Evolutionary conservation across 2,113 vertebrate genomes (phyloP).

Genomic region (Agapornis roseicollis): DNA sequence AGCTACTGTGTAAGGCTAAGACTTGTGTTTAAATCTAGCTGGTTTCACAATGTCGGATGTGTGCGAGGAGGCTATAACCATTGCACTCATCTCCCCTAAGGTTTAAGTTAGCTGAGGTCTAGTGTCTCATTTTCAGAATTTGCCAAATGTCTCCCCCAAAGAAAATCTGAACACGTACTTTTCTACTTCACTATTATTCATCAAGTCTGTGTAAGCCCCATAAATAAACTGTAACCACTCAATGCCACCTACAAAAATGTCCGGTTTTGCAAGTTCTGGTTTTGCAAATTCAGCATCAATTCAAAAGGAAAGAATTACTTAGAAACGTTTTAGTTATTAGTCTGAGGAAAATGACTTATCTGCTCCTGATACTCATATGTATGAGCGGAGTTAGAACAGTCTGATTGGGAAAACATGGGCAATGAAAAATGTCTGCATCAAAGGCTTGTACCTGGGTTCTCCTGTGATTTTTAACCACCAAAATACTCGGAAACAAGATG

Average conservation of each 20-base stretch:
- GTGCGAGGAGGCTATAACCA: not conserved
- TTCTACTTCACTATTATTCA: slow-evolving; percentile 58
- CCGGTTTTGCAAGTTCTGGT: not conserved
- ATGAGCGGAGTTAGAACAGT: not conserved
- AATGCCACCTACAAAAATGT: slow-evolving; percentile 28
- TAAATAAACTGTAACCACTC: slow-evolving; percentile 10
- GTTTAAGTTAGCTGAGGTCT: slow-evolving; percentile 4
- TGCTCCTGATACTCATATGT: not conserved
- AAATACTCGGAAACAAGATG: not conserved
- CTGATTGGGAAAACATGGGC: not conserved
- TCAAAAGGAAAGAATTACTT: not conserved
- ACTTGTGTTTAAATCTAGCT: not conserved
- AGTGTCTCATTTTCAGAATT: slow-evolving; percentile 24
- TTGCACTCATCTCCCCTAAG: slow-evolving; percentile 11
- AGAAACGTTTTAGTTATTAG: not conserved
- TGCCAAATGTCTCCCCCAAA: not conserved
- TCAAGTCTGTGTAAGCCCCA: not conserved
- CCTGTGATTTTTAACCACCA: not conserved
- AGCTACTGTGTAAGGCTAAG: not conserved
- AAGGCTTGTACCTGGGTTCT: not conserved
- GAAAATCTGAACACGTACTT: not conserved
- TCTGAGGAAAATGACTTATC: not conserved
- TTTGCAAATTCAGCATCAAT: not conserved
- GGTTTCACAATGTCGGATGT: not conserved
- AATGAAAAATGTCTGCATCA: not conserved